Evolutionary conservation across 2,888 invertebrate species (phyloP), one percentile per base, ranked within the genome.

Genomic region (Ethmia dodecea): DNA sequence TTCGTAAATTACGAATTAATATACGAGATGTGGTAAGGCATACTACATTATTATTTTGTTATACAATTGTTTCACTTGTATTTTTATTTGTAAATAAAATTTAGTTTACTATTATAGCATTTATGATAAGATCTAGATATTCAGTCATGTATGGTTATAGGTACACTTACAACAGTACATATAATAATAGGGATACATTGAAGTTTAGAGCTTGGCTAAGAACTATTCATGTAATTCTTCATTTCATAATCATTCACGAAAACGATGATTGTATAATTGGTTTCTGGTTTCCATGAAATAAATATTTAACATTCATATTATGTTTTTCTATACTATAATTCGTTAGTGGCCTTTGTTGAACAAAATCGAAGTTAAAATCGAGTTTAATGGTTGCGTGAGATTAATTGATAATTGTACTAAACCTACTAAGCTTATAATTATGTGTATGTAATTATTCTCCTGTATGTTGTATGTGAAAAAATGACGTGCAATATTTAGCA

Each of bases 271-370:
- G 55, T 57, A 49, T 54, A 54, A 53, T 56, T 47, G 55, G 50
- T 55, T 58, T 58, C 60, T 57, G 60, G 52, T 62, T 60, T 47
- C 44, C 48, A 52, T 48, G 47, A 55, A 56, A 53, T 47, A 52
- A 59, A 55, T 42, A 36, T 55, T 53, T 38, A 18, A 50, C 53
- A 52, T 47, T 33, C 8, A 29, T 3, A 5, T 11, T 13, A 4
- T n/a, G n/a, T n/a, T n/a, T n/a, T n/a, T n/a, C n/a, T n/a, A n/a
- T n/a, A n/a, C n/a, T n/a, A n/a, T n/a, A n/a, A n/a, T n/a, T n/a
- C n/a, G n/a, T n/a, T n/a, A n/a, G n/a, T n/a, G n/a, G n/a, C n/a
- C n/a, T n/a, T n/a, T n/a, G n/a, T n/a, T n/a, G n/a, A n/a, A n/a
- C n/a, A n/a, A n/a, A n/a, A n/a, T n/a, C n/a, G n/a, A n/a, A n/a